Evolutionary conservation across 1,140 invertebrate species (phyloP), one percentile per base, ranked within the genome.

Genomic region (Achroia grisella): DNA sequence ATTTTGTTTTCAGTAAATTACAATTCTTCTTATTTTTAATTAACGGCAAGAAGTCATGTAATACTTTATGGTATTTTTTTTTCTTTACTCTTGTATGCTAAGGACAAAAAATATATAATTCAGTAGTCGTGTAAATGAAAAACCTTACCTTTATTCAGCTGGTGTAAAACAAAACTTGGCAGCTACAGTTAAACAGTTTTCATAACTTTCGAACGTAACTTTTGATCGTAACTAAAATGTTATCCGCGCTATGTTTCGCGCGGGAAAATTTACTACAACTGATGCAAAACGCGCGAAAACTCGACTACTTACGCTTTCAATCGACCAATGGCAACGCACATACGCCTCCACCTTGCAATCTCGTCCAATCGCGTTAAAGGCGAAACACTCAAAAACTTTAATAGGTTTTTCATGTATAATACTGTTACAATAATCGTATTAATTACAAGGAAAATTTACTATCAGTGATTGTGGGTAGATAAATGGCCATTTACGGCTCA

Each of bases 201-300:
- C 72, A 79, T 79, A 73, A 74, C 72, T 72, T 71, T 40, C 40
- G 49, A 49, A 41, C 43, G 50, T 42, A 59, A 51, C 48, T 55
- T n/a, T 42, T 56, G 37, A 10, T 6, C 27, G 9, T 3, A 28
- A 5, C 48, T 9, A 47, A 62, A 46, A 41, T 43, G 33, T 39
- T 44, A 28, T 31, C 44, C 48, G 48, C 58, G 51, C 44, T 48
- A 9, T 11, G 56, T 40, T 52, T 29, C 56, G 49, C 68, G 66
- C 72, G 68, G 58, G 64, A 77, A 78, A 72, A 41, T 59, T 56
- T 49, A 41, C 53, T 37, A 23, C 56, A 74, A 83, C 76, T 83
- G 79, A 65, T 62, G 68, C 51, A 72, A 74, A 77, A 49, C 76
- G 66, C 79, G 79, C 61, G 52, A 83, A 80, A 79, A 70, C 76